These are phyloP conservation scores for Teleogryllus oceanicus DNA, from an alignment of 2,888 invertebrate genomes.

Conservation along the genomic window DNA sequence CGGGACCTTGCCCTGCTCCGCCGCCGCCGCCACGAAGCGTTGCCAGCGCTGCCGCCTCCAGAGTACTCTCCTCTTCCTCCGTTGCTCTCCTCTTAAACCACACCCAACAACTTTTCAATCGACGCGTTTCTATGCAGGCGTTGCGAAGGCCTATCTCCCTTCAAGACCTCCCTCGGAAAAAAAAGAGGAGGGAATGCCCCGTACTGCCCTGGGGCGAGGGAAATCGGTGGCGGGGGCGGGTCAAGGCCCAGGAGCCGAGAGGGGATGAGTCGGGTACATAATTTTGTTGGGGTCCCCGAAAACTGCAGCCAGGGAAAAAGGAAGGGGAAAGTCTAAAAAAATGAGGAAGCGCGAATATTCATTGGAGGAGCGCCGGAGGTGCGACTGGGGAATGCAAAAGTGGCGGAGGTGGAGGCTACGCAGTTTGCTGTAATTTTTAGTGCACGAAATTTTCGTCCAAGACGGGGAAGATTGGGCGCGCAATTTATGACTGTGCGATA, in stretches of 20 bases:
- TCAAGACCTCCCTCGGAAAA: not conserved
- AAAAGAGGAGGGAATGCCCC: not conserved
- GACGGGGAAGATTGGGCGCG: not conserved
- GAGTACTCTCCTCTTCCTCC: not conserved
- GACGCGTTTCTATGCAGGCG: slow-evolving; percentile 29
- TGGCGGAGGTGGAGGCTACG: no score
- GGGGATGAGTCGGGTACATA: not conserved
- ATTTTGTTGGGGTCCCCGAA: not conserved
- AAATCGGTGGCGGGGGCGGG: not conserved
- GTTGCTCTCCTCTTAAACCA: slow-evolving; percentile 27
- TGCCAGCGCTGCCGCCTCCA: slow-evolving; percentile 18
- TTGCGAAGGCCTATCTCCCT: not conserved
- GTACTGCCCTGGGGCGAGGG: not conserved
- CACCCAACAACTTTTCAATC: slow-evolving; percentile 37
- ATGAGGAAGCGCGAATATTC: not conserved
- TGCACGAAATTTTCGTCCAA: slow-evolving; percentile 30
- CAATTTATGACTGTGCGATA: not conserved
- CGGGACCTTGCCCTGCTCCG: not conserved
- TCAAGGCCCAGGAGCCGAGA: slow-evolving; percentile 20
- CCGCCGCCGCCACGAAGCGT: not conserved
- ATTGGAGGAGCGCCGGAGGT: no score
- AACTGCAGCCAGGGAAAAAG: not conserved
- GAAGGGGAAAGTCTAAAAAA: not conserved
- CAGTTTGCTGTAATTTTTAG: slow-evolving; percentile 30
- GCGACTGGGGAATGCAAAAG: no score